Percentiles rank a stretch among this genome's conserved stretches.
Evolutionary conservation across 2,797 vertebrate species (phyloP).

Genomic region (Sarcophilus harrisii): DNA sequence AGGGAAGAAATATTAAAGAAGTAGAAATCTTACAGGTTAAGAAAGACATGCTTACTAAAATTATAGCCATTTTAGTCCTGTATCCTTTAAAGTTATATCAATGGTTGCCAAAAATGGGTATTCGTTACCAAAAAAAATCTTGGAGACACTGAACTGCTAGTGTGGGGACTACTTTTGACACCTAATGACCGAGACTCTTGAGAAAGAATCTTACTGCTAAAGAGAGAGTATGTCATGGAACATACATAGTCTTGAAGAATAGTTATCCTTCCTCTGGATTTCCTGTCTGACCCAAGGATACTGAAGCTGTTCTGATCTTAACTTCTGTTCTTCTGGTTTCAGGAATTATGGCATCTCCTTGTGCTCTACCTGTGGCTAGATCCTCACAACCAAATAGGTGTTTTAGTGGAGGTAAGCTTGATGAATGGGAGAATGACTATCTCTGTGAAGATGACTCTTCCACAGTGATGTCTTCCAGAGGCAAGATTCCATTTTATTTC

Average conservation of each 20-base stretch:
- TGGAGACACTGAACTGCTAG: background rate
- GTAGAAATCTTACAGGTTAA: too few species aligned
- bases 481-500: too few species aligned
- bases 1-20: too few species aligned
- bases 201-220: too few species aligned
- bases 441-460: background rate
- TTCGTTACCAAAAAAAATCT: background rate
- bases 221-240: too few species aligned
- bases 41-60: too few species aligned
- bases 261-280: too few species aligned
- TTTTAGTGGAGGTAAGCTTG: background rate
- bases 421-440: background rate
- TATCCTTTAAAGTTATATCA: background rate
- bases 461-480: background rate
- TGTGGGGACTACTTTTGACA: background rate
- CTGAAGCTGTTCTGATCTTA: too few species aligned
- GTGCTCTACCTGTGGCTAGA: background rate
- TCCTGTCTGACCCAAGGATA: too few species aligned
- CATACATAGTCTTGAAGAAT: too few species aligned
- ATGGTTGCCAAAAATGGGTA: background rate
- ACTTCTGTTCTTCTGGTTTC: too few species aligned
- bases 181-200: too few species aligned
- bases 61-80: background rate
- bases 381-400: accelerated
- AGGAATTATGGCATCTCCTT: background rate